Base-by-base conservation (phyloP, 1,140 invertebrate species). In the Latrodectus geometricus region DNA sequence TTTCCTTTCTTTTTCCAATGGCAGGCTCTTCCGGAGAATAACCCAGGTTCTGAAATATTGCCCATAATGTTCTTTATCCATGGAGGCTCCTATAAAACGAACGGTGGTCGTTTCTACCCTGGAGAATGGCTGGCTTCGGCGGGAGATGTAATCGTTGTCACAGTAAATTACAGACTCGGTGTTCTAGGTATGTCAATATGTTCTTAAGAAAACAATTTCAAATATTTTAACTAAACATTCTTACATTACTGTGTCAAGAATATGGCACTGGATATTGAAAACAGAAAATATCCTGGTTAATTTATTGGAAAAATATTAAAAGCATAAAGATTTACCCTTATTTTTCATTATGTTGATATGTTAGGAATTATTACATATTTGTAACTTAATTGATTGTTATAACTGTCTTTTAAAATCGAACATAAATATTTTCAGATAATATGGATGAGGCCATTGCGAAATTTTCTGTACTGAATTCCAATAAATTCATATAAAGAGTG, bases 101-200 rank as follows among this genome's bases (percentile, higher is more conserved):
- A 92, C 79, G 90, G 89, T 49, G 91, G 91, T 88, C 89, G 92
- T 88, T 80, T 91, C 78, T 89, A 92, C 90, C 91, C 91, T 49
- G 92, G 91, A 0, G 94, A 96, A 88, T 94, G 87, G 81, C 20
- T 88, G 17, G 48, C 87, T 8, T 70, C 79, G 3, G 54, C 66
- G 8, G 87, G 87, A 77, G 94, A 96, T 86, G 92, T 96, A 4
- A 90, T 97, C 9, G 92, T 96, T 0, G 95, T 97, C 4, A 94
- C 94, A 0, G 91, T 95, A 1, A 97, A 97, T 90, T 97, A 95
- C 89, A 93, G 96, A 91, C 92, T 95, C 80, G 93, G 95, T 49
- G 93, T 48, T 92, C 94, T 88, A 92, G 95, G 89, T 94, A 92
- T 89, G 89, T 75, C 56, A 83, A 50, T 23, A 81, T 21, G 50